These are phyloP conservation scores for Rhinophrynus dorsalis DNA, from an alignment of 2,797 vertebrate genomes.

Conservation along the genomic window DNA sequence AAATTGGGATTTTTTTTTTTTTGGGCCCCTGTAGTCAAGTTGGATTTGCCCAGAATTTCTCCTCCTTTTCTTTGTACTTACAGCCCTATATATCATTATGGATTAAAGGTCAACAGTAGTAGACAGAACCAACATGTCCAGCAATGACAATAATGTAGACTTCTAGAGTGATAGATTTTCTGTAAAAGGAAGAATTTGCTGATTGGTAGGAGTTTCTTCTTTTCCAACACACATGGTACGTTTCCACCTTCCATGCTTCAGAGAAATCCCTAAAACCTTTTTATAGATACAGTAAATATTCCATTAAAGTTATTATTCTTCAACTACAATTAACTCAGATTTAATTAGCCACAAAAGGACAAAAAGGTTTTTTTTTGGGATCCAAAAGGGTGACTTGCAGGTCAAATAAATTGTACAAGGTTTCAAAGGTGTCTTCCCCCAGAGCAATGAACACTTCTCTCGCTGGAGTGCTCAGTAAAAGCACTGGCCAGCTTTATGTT, in stretches of 20 bases:
- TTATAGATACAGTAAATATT: slow-evolving; percentile 21
- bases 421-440: neutral
- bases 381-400: slow-evolving; percentile 1
- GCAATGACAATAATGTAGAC: neutral
- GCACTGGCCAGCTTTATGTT: slow-evolving; percentile 64
- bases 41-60: too few relatives aligned
- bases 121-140: neutral
- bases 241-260: slow-evolving; percentile 10
- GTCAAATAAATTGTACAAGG: slow-evolving; percentile 14
- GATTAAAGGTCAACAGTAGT: slow-evolving; percentile 18
- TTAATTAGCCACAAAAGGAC: slow-evolving; percentile 12
- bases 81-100: neutral
- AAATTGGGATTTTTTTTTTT: too few relatives aligned
- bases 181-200: neutral
- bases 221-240: neutral
- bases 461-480: slow-evolving; percentile 59
- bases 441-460: slow-evolving; percentile 7
- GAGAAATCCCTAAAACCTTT: neutral
- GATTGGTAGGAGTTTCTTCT: neutral
- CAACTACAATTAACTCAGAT: slow-evolving; percentile 31
- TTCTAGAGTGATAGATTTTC: neutral
- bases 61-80: too few relatives aligned
- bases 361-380: slow-evolving; percentile 28
- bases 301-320: slow-evolving; percentile 24
- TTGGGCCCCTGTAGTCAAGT: too few relatives aligned